Evolutionary conservation across 2,797 vertebrate species (phyloP).

Genomic region (Girardinus metallicus): DNA sequence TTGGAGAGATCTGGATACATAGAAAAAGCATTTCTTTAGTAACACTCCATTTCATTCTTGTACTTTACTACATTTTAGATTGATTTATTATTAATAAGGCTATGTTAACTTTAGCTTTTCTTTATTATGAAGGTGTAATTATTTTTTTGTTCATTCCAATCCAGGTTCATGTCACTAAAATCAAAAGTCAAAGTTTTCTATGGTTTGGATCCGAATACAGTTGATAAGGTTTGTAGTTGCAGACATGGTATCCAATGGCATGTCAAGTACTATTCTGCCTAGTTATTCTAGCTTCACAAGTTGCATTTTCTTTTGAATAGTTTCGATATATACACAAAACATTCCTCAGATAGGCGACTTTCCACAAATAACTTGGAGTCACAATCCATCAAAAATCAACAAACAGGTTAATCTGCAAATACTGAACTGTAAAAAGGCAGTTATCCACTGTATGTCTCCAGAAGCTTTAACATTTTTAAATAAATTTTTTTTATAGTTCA

Average conservation of each 20-base stretch:
- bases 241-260: neutral
- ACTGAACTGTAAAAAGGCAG: neutral
- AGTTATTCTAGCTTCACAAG: neutral
- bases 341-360: neutral
- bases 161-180: neutral
- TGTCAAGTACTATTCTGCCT: neutral
- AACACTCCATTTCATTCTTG: conserved; percentile 19
- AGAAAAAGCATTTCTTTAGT: conserved; percentile 62
- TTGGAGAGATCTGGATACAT: conserved; percentile 89
- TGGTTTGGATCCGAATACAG: neutral
- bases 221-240: neutral
- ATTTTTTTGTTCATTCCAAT: neutral
- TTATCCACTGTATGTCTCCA: too few species aligned
- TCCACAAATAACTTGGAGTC: neutral
- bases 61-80: conserved; percentile 1
- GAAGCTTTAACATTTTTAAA: neutral
- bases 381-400: neutral
- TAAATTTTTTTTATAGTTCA: neutral
- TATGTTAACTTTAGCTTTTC: neutral
- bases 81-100: conserved; percentile 10
- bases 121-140: neutral
- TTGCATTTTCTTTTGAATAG: neutral
- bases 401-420: neutral
- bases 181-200: neutral
- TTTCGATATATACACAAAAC: neutral